Base-by-base conservation (phyloP, 2,797 vertebrate species). In the Leptatherina wallacei region DNA sequence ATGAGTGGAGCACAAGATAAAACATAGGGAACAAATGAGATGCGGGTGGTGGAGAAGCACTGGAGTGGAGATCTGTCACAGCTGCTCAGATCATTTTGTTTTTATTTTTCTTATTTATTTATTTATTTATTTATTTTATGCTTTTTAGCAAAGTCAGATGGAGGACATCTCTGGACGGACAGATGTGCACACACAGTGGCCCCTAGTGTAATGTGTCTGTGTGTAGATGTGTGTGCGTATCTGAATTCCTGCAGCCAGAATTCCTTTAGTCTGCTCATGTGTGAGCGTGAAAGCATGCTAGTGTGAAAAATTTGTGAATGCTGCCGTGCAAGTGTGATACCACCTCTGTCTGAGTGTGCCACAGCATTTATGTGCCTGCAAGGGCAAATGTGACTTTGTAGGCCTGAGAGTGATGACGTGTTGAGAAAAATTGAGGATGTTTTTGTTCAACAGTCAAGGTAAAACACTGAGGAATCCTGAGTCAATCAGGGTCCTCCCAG, bases 291-390 rank as follows among this genome's bases (percentile, higher is more conserved):
- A 73, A 73, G 72, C 75, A 69, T 61, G 69, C 56, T 57, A 61
- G 75, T 86, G 86, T 59, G 76, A 87, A 83, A 73, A 63, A 64
- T 81, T 65, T 81, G 71, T 36, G 75, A 87, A 86, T 33, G 78
- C 73, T 79, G 61, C 40, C 87, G 75, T 75, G 72, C 74, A 55
- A 71, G 84, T 86, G 83, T 63, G 85, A 91, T 59, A 68, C 83
- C 72, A 69, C 77, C 54, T 80, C 72, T 80, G 65, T 69, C 32
- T 72, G 67, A 51, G 65, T 60, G 71, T 40, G 30, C 61, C 20
- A 2, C 57, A 20, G 36, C 65, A 13, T 66, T 70, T 61, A 32
- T 38, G 24, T 71, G 14, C 32, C 24, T 70, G 18, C 29, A 30
- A 73, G 64, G 75, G 58, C 49, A 29, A 33, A 1, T 29, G 29